Base-by-base conservation (phyloP, 1,140 invertebrate species). In the Drosophila sulfurigaster region DNA sequence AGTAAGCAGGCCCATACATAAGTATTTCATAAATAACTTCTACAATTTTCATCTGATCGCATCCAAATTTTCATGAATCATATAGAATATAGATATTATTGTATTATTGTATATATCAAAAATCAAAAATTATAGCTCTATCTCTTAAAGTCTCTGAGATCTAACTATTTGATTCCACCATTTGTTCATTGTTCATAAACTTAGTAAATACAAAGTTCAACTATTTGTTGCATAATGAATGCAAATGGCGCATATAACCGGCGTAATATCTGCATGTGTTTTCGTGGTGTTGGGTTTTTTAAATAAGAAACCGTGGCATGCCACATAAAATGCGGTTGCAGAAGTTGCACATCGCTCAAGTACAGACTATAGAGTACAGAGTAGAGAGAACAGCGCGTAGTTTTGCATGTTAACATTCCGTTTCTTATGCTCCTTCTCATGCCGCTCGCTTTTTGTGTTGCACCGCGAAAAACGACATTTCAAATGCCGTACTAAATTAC, bases 401-500 rank as follows among this genome's bases (percentile, higher is more conserved):
- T 80, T 82, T 80, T 49, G 72, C 72, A 75, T 78, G 75, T 69
- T 46, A 58, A 45, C 67, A 75, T 65, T 25, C 38, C 49, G 66
- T 52, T 75, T 54, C 67, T 52, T 64, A 11, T 56, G 41, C 38
- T 51, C 46, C 41, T 13, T 13, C 41, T 43, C 43, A 10, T 30
- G 11, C 13, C 2, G n/a, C 20, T n/a, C 10, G 32, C 13, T 13
- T 11, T 15, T 20, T 5, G 41, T 66, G 11, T 38, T 52, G 35
- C 25, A 20, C 7, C 78, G 35, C 52, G 65, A 72, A 74, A 65
- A 78, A 51, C 66, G 73, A 75, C 77, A 74, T 68, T 85, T 80
- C 57, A 80, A 82, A 82, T 78, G 81, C 66, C 74, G 63, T 77
- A 82, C 81, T 85, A 85, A 85, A 80, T 85, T 75, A 75, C 81